Evolutionary conservation across 1,140 invertebrate species (phyloP), one percentile per base, ranked within the genome.

Genomic region (Zeugodacus cucurbitae): DNA sequence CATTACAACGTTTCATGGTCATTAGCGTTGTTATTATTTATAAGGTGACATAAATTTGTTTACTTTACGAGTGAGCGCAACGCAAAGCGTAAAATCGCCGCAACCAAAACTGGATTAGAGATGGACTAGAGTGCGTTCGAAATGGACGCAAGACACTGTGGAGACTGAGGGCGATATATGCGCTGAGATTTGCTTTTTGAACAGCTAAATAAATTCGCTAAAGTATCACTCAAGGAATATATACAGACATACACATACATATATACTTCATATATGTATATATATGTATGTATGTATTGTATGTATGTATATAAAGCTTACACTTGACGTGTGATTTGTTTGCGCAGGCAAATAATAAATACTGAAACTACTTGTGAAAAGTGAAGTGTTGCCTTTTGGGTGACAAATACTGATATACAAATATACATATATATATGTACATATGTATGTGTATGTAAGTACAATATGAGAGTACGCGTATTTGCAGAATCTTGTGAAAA

Each of bases 271-370:
- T n/a, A n/a, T n/a, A n/a, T n/a, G n/a, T n/a, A n/a, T n/a, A n/a
- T n/a, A n/a, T n/a, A n/a, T n/a, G n/a, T n/a, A n/a, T n/a, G n/a
- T n/a, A n/a, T n/a, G n/a, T n/a, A n/a, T 62, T n/a, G n/a, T 62
- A n/a, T 20, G 14, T 54, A 54, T 14, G 14, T 54, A 54, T 54
- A 54, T 54, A 26, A 62, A 26, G 8, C 48, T 70, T 34, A 34
- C 64, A 70, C 29, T 29, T 78, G 37, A 20, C 41, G 74, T 54
- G 74, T 29, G 74, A 82, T 82, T 82, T 82, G 74, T 82, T 82
- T 44, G 74, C 74, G 41, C 74, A 82, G 44, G 74, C 41, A 82
- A 82, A 82, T 82, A 82, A 82, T 82, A 82, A 82, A 82, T 82
- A 82, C 74, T 82, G 41, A 20, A 54, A 82, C 34, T 44, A 22